Conservation (phyloP, 2,888 invertebrate genomes). For the Mamestra brassicae region DNA sequence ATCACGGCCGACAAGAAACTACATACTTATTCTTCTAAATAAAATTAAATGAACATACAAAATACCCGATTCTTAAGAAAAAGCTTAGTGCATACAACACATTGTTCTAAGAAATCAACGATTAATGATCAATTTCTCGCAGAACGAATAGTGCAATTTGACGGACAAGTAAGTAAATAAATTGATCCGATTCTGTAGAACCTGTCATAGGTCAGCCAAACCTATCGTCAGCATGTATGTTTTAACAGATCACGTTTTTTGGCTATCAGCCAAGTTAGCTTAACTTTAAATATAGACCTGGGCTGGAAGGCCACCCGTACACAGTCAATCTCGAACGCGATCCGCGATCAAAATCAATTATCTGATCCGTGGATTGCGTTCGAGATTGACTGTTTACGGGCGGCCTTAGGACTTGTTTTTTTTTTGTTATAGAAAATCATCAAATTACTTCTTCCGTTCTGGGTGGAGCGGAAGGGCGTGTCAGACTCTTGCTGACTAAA, state of each 20-base stretch:
- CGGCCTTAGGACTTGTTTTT: no score
- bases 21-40: background rate
- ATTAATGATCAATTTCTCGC: background rate
- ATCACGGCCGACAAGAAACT: background rate
- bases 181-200: slow-evolving; percentile 20
- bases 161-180: slow-evolving; percentile 12
- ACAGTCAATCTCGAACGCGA: no score
- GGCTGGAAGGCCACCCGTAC: no score
- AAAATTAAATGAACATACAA: background rate
- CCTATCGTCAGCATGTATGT: slow-evolving; percentile 3
- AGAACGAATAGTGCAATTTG: background rate
- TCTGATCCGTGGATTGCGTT: no score
- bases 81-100: background rate
- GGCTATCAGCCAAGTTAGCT: slow-evolving; percentile 24
- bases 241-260: slow-evolving; percentile 10
- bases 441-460: no score
- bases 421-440: no score
- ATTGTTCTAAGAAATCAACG: background rate
- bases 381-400: no score
- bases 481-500: no score
- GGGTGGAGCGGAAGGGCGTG: no score
- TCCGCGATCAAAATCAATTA: no score
- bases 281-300: no score
- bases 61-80: background rate
- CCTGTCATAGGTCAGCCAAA: slow-evolving; percentile 1